Conservation (phyloP, 2,888 invertebrate genomes). For the Hemaris fuciformis region DNA sequence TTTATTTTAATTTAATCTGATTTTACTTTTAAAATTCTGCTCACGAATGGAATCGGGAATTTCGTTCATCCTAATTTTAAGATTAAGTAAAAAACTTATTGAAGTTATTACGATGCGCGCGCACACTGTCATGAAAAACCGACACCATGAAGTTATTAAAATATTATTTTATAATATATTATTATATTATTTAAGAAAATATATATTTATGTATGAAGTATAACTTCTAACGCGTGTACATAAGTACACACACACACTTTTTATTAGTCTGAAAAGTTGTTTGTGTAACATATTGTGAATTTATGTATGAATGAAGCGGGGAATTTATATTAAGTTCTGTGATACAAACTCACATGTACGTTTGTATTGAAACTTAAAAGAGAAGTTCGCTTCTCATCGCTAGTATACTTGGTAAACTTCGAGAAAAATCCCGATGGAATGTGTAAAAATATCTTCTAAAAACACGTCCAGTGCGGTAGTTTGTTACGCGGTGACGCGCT, state of each 20-base stretch:
- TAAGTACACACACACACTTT: neutral
- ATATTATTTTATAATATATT: no score
- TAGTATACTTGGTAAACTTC: neutral
- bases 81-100: no score
- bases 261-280: neutral
- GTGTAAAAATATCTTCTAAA: slow-evolving; percentile 24
- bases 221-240: no score
- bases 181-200: no score
- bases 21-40: no score
- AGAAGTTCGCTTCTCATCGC: slow-evolving; percentile 13
- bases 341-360: neutral
- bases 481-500: slow-evolving; percentile 31
- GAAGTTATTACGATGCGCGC: no score
- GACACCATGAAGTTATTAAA: no score
- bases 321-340: neutral
- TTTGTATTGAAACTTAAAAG: slow-evolving; percentile 5
- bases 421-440: slow-evolving; percentile 12
- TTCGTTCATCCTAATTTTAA: no score
- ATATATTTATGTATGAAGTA: no score
- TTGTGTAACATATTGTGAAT: neutral
- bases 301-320: neutral
- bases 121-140: no score
- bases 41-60: no score
- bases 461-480: slow-evolving; percentile 31
- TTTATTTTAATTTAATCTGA: no score